Evolutionary conservation across 2,888 invertebrate species (phyloP), one percentile per base, ranked within the genome.

Genomic region (Polymixis flavicincta): DNA sequence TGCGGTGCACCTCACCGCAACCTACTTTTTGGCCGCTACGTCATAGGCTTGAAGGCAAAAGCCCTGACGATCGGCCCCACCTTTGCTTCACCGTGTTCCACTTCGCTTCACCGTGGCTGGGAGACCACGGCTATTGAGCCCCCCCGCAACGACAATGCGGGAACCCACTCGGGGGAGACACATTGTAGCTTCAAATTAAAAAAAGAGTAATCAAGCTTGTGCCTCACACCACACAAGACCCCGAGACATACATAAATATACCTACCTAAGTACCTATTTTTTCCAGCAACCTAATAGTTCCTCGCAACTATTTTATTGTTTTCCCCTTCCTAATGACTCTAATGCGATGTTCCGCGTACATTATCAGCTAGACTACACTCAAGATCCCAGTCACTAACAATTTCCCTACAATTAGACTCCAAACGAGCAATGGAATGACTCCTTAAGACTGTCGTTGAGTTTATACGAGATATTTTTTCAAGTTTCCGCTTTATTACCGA

Each of bases 301-400:
- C 73, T 70, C 73, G 48, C 67, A 81, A 83, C 88, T 86, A 89
- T 74, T 90, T 91, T 87, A 90, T 90, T 88, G 87, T 89, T 88
- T 87, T 54, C 67, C 75, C 69, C 68, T 83, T 77, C 59, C 79
- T 88, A 88, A 88, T 82, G 85, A 88, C 74, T 57, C 57, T 74
- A 82, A 81, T 70, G 74, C 67, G 32, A 76, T 76, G 73, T 82
- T 80, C 63, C 48, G 57, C 61, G 28, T 78, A 80, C 86, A 84
- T 80, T 84, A 78, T 71, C 75, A 68, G 75, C 75, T 61, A 63
- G 42, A 54, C 66, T 63, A 28, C 66, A 50, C 66, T 85, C 59
- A 25, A 71, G 61, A 57, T 22, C 69, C 69, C 70, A 77, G 77
- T 83, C 74, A 76, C 78, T 83, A 64, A 75, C 84, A 85, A 74